Evolutionary conservation across 2,113 vertebrate genomes (phyloP).

Genomic region (Thalassoma bifasciatum): DNA sequence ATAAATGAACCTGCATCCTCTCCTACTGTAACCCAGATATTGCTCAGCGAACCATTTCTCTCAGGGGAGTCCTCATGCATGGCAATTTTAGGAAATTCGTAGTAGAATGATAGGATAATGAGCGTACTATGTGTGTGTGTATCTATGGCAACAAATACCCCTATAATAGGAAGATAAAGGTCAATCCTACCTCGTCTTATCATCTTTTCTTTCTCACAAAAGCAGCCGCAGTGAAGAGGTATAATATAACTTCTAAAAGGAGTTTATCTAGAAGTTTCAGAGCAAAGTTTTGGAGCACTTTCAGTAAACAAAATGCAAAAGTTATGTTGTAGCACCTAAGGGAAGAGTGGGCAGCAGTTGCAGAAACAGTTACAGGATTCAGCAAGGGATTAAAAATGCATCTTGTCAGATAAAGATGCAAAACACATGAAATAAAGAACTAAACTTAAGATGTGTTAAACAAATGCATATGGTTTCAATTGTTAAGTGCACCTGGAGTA

Average conservation of each 20-base stretch:
- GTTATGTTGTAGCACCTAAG: neutral
- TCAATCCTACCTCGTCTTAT: no score
- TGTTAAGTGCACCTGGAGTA: no score
- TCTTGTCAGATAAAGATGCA: no score
- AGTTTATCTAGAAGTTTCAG: constrained; percentile 3
- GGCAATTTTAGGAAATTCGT: constrained; percentile 46
- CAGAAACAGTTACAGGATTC: neutral
- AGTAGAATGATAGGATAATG: constrained; percentile 45
- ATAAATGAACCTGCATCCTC: neutral
- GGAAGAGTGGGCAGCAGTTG: neutral
- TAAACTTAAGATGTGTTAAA: no score
- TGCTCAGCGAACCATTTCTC: no score
- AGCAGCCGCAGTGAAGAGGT: constrained; percentile 12
- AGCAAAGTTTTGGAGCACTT: neutral
- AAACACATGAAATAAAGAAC: no score
- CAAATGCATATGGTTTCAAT: no score
- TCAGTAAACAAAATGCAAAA: neutral
- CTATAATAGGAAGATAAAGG: no score
- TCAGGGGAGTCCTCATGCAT: constrained; percentile 23
- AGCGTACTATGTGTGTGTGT: no score
- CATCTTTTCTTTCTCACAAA: constrained; percentile 31
- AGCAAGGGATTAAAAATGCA: neutral
- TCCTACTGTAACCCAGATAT: constrained; percentile 22
- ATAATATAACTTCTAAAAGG: neutral
- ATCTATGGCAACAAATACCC: no score